Base-by-base conservation (phyloP, 2,113 vertebrate genomes). In the Tetraodon nigroviridis region DNA sequence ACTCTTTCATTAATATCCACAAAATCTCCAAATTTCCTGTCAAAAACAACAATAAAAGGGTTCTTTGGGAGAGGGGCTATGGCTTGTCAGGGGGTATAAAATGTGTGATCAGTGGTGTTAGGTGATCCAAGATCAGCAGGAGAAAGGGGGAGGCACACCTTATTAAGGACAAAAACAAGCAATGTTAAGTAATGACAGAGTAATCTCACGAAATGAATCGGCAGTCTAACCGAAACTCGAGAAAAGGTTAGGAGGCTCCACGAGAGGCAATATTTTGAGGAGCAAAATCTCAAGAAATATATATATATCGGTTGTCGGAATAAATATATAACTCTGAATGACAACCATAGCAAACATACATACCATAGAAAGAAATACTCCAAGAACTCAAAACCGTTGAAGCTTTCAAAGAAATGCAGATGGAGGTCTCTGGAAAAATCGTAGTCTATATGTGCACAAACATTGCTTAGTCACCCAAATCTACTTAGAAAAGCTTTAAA, bases 1-100 rank as follows among this genome's bases (percentile, higher is more conserved):
- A 91, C 89, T 92, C 90, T 90, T 89, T 80, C 86, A 89, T 88
- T 89, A 89, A 89, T 89, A 92, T 90, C 86, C 88, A 89, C 78
- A 86, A 82, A 85, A 88, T 89, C 84, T 85, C 86, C 86, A 89
- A 89, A 89, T 86, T 71, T 90, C 87, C 87, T 86, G 87, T 84
- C 65, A 86, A 86, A 32, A 90, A 88, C 82, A 77, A 86, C 80
- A 73, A 88, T 81, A 83, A 74, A 82, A 62, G 73, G 71, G 76
- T 58, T 83, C 79, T 62, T 59, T 64, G 73, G 52, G 70, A 64
- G 68, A 77, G 44, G 70, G 76, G 78, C 78, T 90, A 91, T 92
- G 90, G 90, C 90, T 92, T 92, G 89, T 92, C 86, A 89, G 88
- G 76, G 85, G 81, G 71, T 79, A 80, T 84, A 79, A 82, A 67